phyloP scores from a whole-genome alignment of 1,140 invertebrate genomes.

The Cyclina sinensis region DNA sequence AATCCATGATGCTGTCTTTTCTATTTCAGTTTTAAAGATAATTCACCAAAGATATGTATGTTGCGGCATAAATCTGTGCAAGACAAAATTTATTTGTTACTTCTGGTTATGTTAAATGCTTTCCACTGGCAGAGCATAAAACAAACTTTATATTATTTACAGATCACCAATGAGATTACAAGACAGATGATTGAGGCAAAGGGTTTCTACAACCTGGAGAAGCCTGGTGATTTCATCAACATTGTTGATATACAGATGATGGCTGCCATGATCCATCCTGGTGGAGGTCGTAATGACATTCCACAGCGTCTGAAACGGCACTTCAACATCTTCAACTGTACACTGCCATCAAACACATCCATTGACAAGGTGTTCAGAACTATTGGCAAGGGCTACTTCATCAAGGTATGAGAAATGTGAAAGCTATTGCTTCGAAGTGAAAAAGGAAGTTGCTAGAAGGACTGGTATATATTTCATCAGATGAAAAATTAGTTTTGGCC shows the following conservation, averaged over 20 bases:
- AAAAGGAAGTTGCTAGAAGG: no score
- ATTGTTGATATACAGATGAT: slow-evolving; percentile 96
- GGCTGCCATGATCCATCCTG: slow-evolving; percentile 97
- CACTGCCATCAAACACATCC: slow-evolving; percentile 94
- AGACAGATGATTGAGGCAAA: slow-evolving; percentile 98
- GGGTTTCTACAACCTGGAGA: slow-evolving; percentile 98
- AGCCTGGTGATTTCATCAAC: slow-evolving; percentile 97
- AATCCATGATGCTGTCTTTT: no score
- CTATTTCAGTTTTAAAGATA: no score
- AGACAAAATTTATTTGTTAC: no score
- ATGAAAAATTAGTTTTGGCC: no score
- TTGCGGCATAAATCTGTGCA: no score
- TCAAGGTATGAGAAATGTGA: slow-evolving; percentile 80
- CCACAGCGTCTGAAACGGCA: slow-evolving; percentile 97
- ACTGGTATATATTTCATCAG: no score
- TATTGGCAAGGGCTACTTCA: slow-evolving; percentile 85
- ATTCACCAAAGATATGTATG: no score
- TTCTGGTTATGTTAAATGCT: no score
- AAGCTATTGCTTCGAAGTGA: no score
- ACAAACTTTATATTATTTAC: slow-evolving; percentile 41
- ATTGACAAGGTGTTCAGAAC: slow-evolving; percentile 95
- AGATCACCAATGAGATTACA: slow-evolving; percentile 97
- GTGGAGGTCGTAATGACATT: slow-evolving; percentile 96
- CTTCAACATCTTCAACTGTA: slow-evolving; percentile 98
- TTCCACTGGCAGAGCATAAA: no score